Evolutionary conservation across 2,113 vertebrate species (phyloP).

Genomic region (Centropus unirufus): DNA sequence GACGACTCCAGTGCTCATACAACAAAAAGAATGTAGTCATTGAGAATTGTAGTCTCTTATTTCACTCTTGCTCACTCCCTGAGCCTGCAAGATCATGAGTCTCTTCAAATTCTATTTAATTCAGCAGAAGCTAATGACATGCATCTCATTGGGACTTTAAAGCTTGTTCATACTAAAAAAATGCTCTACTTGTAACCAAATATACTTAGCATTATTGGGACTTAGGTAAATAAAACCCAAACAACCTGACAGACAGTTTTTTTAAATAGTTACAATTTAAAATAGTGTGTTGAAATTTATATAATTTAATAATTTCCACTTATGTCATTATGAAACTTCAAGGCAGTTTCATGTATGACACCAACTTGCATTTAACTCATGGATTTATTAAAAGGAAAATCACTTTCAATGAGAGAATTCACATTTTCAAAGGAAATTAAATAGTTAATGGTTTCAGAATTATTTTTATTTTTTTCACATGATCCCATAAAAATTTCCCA

Average conservation of each 20-base stretch:
- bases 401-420: constrained; percentile 19
- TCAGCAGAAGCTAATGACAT: background rate
- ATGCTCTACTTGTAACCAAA: background rate
- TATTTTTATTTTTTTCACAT: constrained; percentile 49
- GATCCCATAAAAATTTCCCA: constrained; percentile 65
- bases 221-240: constrained; percentile 27
- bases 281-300: background rate
- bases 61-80: background rate
- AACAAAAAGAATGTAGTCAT: background rate
- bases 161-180: background rate
- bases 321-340: background rate
- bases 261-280: constrained; percentile 4
- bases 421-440: constrained; percentile 13
- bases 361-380: background rate
- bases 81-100: background rate
- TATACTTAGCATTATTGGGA: background rate
- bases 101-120: background rate
- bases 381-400: background rate
- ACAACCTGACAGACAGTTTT: constrained; percentile 14
- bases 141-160: background rate
- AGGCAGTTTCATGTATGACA: background rate
- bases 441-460: constrained; percentile 49
- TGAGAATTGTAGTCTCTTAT: background rate
- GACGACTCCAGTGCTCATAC: background rate
- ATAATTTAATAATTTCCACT: background rate